phyloP scores from a whole-genome alignment of 2,888 invertebrate genomes.

The Ceratothoa steindachneri region DNA sequence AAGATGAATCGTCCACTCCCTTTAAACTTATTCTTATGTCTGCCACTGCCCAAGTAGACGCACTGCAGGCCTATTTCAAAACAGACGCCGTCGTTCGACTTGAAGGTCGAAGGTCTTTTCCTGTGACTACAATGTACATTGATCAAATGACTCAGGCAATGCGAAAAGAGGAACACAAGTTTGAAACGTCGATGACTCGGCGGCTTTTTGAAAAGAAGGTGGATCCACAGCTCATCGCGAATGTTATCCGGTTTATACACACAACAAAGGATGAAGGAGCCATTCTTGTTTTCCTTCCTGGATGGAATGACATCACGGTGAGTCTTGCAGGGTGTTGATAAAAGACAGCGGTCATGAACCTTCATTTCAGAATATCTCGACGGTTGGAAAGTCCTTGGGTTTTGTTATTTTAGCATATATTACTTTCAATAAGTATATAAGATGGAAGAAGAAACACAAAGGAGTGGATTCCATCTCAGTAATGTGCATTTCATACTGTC shows the following conservation, averaged over 20 bases:
- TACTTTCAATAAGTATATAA: too few species aligned
- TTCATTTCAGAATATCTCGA: too few species aligned
- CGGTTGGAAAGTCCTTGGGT: too few species aligned
- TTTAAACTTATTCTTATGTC: constrained; percentile 68
- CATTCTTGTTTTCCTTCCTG: constrained; percentile 70
- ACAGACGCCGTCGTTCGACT: constrained; percentile 52
- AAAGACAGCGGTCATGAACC: too few species aligned
- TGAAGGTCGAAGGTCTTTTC: constrained; percentile 21
- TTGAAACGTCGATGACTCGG: background rate
- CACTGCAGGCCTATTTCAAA: constrained; percentile 61
- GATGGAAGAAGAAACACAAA: too few species aligned
- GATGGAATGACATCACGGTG: constrained; percentile 66
- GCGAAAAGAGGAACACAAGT: background rate
- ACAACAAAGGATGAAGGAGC: constrained; percentile 62
- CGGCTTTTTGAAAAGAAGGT: constrained; percentile 56
- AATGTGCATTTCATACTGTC: too few species aligned
- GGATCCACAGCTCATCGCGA: constrained; percentile 60
- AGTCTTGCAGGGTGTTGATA: too few species aligned
- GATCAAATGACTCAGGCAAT: constrained; percentile 47
- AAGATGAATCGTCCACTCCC: constrained; percentile 56
- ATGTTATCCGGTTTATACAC: constrained; percentile 61
- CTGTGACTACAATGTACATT: constrained; percentile 18
- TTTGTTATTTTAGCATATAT: too few species aligned
- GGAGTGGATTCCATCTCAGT: too few species aligned
- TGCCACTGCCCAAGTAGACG: constrained; percentile 64